phyloP scores from a whole-genome alignment of 2,888 invertebrate genomes.

The Paralinhomoeus sp. region DNA sequence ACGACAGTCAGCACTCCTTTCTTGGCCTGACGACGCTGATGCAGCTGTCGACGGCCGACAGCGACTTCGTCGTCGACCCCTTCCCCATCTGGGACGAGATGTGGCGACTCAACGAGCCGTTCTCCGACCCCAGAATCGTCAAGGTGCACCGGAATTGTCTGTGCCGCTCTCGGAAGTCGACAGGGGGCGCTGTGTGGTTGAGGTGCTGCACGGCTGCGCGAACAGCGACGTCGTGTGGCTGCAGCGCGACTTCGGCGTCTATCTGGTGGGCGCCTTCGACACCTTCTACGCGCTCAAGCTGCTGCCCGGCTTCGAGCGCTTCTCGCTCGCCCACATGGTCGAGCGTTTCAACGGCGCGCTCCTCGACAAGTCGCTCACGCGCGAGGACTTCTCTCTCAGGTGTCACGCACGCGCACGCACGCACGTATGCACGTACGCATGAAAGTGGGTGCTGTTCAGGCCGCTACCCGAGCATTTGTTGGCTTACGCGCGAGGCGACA shows the following conservation, averaged over 20 bases:
- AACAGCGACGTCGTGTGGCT: conserved; percentile 70
- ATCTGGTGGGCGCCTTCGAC: conserved; percentile 89
- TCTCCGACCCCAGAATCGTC: conserved; percentile 62
- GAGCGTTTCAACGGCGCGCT: conserved; percentile 50
- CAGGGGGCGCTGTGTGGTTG: too few species aligned
- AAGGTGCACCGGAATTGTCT: conserved; percentile 40
- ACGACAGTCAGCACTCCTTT: conserved; percentile 71
- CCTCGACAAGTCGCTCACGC: conserved; percentile 67
- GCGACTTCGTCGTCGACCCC: conserved; percentile 72
- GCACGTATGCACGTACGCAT: too few species aligned
- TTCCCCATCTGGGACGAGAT: conserved; percentile 57
- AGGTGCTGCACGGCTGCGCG: conserved; percentile 79
- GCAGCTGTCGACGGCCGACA: conserved; percentile 56
- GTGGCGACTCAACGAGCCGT: conserved; percentile 56
- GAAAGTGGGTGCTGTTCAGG: conserved; percentile 27
- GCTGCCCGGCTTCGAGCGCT: conserved; percentile 42
- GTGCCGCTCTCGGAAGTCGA: conserved; percentile 38
- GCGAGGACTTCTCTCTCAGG: conserved; percentile 81
- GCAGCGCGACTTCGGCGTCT: conserved; percentile 77
- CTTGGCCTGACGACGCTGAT: conserved; percentile 83
- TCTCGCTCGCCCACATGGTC: conserved; percentile 43
- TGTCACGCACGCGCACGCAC: too few species aligned
- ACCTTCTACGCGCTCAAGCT: conserved; percentile 64
- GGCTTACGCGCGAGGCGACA: conserved; percentile 69
- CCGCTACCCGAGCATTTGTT: conserved; percentile 59